phyloP scores from a whole-genome alignment of 2,113 vertebrate genomes.

The Amblyopsis rosae region DNA sequence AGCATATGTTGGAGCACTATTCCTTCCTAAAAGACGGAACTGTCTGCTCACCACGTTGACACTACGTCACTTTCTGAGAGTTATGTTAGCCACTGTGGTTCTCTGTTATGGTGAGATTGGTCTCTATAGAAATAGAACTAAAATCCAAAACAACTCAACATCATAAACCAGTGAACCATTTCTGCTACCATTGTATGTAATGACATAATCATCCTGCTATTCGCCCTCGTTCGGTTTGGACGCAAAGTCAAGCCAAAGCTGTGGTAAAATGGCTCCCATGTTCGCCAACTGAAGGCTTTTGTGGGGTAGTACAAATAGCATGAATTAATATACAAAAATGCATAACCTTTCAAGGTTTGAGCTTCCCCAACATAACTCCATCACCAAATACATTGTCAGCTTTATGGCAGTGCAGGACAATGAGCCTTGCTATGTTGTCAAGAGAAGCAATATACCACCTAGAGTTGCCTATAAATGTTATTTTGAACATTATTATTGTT shows the following conservation, averaged over 20 bases:
- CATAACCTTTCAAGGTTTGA: background rate
- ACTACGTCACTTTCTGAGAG: slow-evolving; percentile 53
- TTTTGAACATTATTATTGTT: background rate
- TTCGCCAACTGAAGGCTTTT: background rate
- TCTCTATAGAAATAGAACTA: slow-evolving; percentile 64
- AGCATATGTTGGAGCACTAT: slow-evolving; percentile 41
- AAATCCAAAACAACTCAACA: slow-evolving; percentile 54
- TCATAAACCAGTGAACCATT: slow-evolving; percentile 49
- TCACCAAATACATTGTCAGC: slow-evolving; percentile 8
- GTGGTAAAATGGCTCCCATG: slow-evolving; percentile 2
- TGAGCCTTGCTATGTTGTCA: background rate
- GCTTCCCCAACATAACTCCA: background rate
- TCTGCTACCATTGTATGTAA: slow-evolving; percentile 27
- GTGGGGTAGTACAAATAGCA: background rate
- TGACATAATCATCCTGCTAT: slow-evolving; percentile 1
- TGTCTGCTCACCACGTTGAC: slow-evolving; percentile 47
- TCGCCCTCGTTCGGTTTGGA: slow-evolving; percentile 12
- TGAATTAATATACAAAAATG: background rate
- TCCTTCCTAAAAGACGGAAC: slow-evolving; percentile 55
- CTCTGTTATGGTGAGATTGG: slow-evolving; percentile 58
- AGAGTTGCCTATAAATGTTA: background rate
- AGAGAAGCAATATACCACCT: background rate
- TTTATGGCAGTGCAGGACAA: background rate
- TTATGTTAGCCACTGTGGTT: slow-evolving; percentile 50
- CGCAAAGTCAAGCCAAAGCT: slow-evolving; percentile 2